Evolutionary conservation across 1,140 invertebrate genomes (phyloP), one percentile per base, ranked within the genome.

Genomic region (Luehdorfia chinensis): DNA sequence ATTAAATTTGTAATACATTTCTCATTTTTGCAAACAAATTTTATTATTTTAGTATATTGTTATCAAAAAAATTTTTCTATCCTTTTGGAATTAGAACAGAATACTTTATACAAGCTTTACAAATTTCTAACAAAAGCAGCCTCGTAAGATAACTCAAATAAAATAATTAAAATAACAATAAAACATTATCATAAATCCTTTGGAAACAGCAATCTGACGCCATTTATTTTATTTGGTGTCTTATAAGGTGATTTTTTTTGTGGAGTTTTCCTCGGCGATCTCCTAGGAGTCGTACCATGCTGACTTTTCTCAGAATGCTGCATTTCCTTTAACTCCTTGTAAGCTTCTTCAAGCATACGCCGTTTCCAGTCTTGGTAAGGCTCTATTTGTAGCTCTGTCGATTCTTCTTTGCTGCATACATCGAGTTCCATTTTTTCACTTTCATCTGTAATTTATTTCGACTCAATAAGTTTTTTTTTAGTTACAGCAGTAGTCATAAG

Each of bases 181-280:
- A n/a, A n/a, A 30, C 4, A 1, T 8, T 28, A 47, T 53, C 44
- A 53, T 31, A 44, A 48, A 37, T 50, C 31, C 25, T 31, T 53
- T 6, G 71, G 68, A 54, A 83, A 83, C 4, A 83, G 32, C 7
- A 80, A 53, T 25, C 70, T 58, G 1, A 83, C 66, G 5, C 75
- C 65, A 9, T 66, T 67, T 7, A 15, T 41, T 12, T 59, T 60
- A 4, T 4, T 58, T 12, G 68, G 59, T 19, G 49, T 68, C 51
- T 79, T 78, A 27, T 75, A 77, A 1, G 79, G 75, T 0, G 75
- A 71, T 52, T 55, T 73, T 18, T 80, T 84, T 32, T 75, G 71
- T 1, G 73, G 66, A 0, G 71, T 71, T 47, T 84, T 84, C 21
- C 77, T 66, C 0, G 77, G 80, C 0, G 77, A 76, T 8, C 67